Base-by-base conservation (phyloP, 1,140 invertebrate species). In the Drosophila rufa region DNA sequence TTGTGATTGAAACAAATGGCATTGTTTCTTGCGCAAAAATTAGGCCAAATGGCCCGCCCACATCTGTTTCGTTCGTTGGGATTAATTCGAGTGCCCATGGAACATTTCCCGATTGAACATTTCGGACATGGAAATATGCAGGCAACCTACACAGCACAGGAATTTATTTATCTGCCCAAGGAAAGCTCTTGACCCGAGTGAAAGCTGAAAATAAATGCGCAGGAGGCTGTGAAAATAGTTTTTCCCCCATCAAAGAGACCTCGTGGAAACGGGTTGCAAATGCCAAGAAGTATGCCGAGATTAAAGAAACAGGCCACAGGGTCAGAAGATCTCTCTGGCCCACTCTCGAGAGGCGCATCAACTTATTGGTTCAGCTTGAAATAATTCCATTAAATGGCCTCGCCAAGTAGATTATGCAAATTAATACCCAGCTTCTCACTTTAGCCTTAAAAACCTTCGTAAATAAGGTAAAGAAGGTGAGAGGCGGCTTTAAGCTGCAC, bases 1-100 rank as follows among this genome's bases (percentile, higher is more conserved):
- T 74, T 74, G 55, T 73, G 55, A 74, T 74, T 73, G 55, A 73
- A 60, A 60, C 30, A 73, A 71, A 73, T 73, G 67, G 45, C n/a
- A 43, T 50, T 73, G 69, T 11, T 19, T 22, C 17, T 30, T 6
- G 8, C n/a, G 36, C 11, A 27, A 71, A 33, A 69, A 69, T 48
- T 30, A 38, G 68, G 46, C 53, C 55, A 73, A 38, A 50, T 43
- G 53, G 43, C 67, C 17, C 19, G 25, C 19, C 43, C 27, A 42
- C 66, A 73, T 30, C 67, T 59, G 69, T n/a, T 15, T 8, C 8
- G 9, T 40, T 50, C 11, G 19, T 6, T 6, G 45, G 67, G 55
- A 51, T 73, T 59, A 38, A 50, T 73, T 50, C 53, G 36, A 59
- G 46, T 19, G 67, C 27, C 45, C 51, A 15, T 30, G 27, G 17